phyloP scores from a whole-genome alignment of 2,113 vertebrate species.

The Malurus elegans region DNA sequence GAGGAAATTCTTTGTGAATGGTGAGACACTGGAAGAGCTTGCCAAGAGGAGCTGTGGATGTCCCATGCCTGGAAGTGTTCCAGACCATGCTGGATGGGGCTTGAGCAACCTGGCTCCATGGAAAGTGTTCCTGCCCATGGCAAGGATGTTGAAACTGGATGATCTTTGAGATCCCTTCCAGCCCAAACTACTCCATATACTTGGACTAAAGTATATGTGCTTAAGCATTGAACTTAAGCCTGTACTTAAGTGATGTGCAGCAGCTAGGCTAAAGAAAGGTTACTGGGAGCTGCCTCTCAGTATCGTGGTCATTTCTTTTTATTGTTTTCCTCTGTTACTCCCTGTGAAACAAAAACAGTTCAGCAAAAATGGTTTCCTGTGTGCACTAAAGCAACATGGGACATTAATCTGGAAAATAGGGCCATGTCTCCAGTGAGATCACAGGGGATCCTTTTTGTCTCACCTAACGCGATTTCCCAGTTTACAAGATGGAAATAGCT shows the following conservation, averaged over 20 bases:
- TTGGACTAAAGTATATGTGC: background rate
- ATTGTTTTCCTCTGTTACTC: background rate
- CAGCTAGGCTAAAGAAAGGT: background rate
- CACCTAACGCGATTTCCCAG: background rate
- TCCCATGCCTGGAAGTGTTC: background rate
- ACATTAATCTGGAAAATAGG: background rate
- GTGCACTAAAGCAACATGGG: background rate
- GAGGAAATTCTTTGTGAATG: background rate
- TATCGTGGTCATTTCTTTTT: background rate
- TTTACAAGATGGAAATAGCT: conserved; percentile 41
- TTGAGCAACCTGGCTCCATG: background rate
- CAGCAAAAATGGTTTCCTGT: background rate
- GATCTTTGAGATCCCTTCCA: background rate
- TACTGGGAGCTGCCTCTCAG: background rate
- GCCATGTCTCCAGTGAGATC: background rate
- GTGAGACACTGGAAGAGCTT: background rate
- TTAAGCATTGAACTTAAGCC: background rate
- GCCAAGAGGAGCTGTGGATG: fast-evolving
- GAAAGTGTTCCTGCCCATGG: background rate
- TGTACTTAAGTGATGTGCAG: background rate
- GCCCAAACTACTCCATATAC: background rate
- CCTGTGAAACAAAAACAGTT: background rate
- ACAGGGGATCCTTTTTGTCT: background rate
- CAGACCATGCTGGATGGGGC: background rate
- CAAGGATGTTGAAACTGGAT: background rate